phyloP scores from a whole-genome alignment of 1,140 invertebrate genomes.

The Drosophila repletoides region DNA sequence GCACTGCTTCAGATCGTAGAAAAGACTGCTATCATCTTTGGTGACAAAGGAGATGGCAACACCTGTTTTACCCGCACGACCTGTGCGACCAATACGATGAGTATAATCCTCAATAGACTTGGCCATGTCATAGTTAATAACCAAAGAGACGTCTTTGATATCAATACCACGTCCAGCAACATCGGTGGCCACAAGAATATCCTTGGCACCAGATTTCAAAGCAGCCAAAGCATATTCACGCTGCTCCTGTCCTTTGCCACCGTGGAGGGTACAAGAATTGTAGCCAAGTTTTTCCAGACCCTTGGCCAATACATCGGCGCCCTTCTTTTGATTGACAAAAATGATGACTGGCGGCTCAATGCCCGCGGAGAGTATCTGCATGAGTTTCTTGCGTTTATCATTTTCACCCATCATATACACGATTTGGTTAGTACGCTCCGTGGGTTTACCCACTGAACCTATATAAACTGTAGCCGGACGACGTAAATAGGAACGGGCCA shows the following conservation, averaged over 20 bases:
- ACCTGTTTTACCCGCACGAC: slow-evolving; percentile 98
- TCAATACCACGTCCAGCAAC: slow-evolving; percentile 99
- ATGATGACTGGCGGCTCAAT: slow-evolving; percentile 99
- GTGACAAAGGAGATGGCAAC: slow-evolving; percentile 98
- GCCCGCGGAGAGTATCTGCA: slow-evolving; percentile 92
- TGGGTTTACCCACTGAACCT: slow-evolving; percentile 98
- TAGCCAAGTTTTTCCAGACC: slow-evolving; percentile 98
- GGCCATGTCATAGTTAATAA: slow-evolving; percentile 99
- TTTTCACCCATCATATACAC: slow-evolving; percentile 97
- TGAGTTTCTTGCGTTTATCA: slow-evolving; percentile 95
- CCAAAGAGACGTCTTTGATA: slow-evolving; percentile 99
- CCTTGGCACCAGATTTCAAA: slow-evolving; percentile 96
- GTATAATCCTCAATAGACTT: slow-evolving; percentile 99
- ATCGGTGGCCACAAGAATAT: slow-evolving; percentile 99
- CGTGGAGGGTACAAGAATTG: slow-evolving; percentile 98
- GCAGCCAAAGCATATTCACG: slow-evolving; percentile 98
- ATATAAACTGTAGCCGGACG: slow-evolving; percentile 99
- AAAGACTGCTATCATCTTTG: slow-evolving; percentile 97
- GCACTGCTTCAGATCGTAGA: slow-evolving; percentile 98
- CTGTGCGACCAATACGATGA: slow-evolving; percentile 99
- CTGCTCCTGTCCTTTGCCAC: slow-evolving; percentile 99
- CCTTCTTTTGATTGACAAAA: slow-evolving; percentile 99
- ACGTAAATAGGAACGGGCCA: slow-evolving; percentile 96
- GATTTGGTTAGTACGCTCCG: slow-evolving; percentile 98
- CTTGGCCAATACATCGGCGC: slow-evolving; percentile 98